Evolutionary conservation across 2,888 invertebrate genomes (phyloP), one percentile per base, ranked within the genome.

Genomic region (Griposia aprilina): DNA sequence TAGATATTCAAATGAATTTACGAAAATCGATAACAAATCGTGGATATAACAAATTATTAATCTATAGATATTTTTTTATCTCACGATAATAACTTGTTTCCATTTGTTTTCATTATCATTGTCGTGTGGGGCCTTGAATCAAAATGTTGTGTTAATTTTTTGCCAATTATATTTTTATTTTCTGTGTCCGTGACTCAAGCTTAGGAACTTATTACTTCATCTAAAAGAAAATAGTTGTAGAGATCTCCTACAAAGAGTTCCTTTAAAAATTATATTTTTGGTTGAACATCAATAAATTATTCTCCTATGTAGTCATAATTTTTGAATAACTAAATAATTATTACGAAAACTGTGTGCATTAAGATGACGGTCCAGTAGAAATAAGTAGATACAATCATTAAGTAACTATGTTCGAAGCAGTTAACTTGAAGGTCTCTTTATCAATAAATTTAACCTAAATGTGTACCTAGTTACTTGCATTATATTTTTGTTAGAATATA

Each of bases 1-100:
- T 36, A 68, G 60, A 84, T 85, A 82, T 71, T 82, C 45, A 78
- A 85, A 85, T 81, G 5, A 85, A 50, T 78, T 82, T 36, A 67
- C 23, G 45, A 74, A 74, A 76, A 79, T 41, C 13, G 74, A 82
- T 82, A 74, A 57, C n/a, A 60, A 63, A 78, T 62, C n/a, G 26
- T 67, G 55, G 75, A 76, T 74, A 72, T 45, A 69, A 57, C 8
- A 15, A 68, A 60, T 62, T 63, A 75, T 30, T 65, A 82, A 76
- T 81, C 74, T n/a, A 15, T 36, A 73, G 65, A 69, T 81, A 59
- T 55, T 36, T 65, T 65, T 74, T 67, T 69, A 83, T 84, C 81
- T 23, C 4, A 17, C 23, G 13, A n/a, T 73, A 74, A 48, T 71
- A 77, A 57, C 60, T 71, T 30, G 57, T 73, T 70, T 80, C 36